Conservation (phyloP, 2,888 invertebrate genomes). For the Tanypteryx hageni region DNA sequence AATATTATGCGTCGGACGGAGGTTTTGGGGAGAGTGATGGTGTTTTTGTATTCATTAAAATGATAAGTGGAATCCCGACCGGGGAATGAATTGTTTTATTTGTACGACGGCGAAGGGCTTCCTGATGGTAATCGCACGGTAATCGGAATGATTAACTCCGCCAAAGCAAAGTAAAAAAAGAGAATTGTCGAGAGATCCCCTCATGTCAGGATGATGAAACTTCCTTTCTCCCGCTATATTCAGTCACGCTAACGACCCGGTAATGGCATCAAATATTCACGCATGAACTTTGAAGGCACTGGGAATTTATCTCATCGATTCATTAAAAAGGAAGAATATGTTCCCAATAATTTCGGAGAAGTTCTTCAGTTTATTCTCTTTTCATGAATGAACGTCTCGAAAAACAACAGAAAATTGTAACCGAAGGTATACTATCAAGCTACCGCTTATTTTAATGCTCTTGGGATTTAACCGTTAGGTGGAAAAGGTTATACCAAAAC, state of each 20-base stretch:
- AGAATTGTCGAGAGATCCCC: background rate
- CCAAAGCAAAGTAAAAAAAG: background rate
- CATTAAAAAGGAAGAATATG: too few relatives aligned
- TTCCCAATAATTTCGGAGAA: too few relatives aligned
- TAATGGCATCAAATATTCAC: too few relatives aligned
- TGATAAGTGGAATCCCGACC: background rate
- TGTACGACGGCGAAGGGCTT: background rate
- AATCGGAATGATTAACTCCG: background rate
- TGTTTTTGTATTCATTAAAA: slow-evolving; percentile 10
- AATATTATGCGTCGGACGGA: background rate
- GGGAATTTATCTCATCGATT: too few relatives aligned
- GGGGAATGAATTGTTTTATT: background rate
- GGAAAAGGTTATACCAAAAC: background rate
- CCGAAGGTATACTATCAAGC: too few relatives aligned
- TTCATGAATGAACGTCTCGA: too few relatives aligned
- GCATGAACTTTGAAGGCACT: too few relatives aligned
- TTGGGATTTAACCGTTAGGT: background rate
- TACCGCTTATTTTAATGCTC: too few relatives aligned
- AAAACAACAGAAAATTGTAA: too few relatives aligned
- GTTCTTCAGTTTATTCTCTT: too few relatives aligned
- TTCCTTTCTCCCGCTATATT: background rate
- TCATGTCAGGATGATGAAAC: background rate
- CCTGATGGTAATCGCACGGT: background rate
- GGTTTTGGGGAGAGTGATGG: background rate
- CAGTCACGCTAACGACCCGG: too few relatives aligned